Conservation (phyloP, 64 coral and sea anemone genomes). For the Platygyra sinensis region DNA sequence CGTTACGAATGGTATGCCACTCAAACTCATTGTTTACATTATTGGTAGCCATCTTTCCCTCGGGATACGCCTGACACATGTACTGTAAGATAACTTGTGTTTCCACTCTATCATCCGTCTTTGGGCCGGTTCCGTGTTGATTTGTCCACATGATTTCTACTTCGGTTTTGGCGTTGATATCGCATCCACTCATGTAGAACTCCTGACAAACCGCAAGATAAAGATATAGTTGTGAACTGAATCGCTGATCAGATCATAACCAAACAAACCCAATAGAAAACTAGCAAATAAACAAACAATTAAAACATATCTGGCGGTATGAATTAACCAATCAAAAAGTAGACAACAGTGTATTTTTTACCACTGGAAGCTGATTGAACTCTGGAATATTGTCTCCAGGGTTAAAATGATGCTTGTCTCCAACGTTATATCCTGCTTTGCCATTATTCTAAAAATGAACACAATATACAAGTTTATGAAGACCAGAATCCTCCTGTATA, state of each 20-base stretch:
- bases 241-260: not conserved
- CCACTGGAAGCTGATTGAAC: not conserved
- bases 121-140: constrained; percentile 20
- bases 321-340: too few species aligned
- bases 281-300: too few species aligned
- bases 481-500: too few species aligned
- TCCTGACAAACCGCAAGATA: not conserved
- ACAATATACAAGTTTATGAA: not conserved
- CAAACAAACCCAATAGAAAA: too few species aligned
- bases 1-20: constrained; percentile 30
- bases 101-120: constrained; percentile 25
- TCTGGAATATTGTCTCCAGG: not conserved
- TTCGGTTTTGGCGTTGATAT: not conserved
- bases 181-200: constrained; percentile 32
- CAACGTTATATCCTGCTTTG: constrained; percentile 1
- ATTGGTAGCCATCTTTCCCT: constrained; percentile 10
- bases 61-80: constrained; percentile 24
- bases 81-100: constrained; percentile 41
- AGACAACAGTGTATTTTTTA: not conserved
- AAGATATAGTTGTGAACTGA: not conserved
- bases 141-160: constrained; percentile 36
- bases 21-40: constrained; percentile 7
- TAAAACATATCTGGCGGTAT: too few species aligned
- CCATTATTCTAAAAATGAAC: not conserved
- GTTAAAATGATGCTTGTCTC: not conserved